Evolutionary conservation across 1,140 invertebrate genomes (phyloP).

Genomic region (Anastrepha obliqua): DNA sequence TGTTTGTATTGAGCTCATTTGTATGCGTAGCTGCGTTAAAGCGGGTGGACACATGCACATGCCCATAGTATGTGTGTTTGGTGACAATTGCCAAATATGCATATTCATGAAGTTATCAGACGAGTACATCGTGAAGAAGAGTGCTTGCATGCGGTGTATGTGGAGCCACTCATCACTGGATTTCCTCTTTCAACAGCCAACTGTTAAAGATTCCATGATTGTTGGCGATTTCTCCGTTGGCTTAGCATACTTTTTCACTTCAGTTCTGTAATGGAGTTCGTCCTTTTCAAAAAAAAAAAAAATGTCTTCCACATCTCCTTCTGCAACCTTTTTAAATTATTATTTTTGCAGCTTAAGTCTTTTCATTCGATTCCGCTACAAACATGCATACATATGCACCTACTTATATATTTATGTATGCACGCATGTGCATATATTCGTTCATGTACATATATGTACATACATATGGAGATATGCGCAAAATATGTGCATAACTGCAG

Average conservation of each 20-base stretch:
- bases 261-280: not conserved
- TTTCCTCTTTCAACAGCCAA: not conserved
- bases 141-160: not conserved
- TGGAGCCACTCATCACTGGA: not conserved
- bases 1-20: not conserved
- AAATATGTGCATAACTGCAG: not conserved
- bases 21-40: not conserved
- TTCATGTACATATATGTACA: not conserved
- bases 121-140: not conserved
- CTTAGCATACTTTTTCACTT: not conserved
- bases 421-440: not conserved
- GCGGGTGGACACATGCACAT: not conserved
- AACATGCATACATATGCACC: not conserved
- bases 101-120: conserved; percentile 27
- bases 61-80: not conserved
- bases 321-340: conserved; percentile 58
- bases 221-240: not conserved
- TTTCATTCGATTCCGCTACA: conserved; percentile 34
- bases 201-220: conserved; percentile 35
- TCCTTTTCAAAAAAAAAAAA: conserved; percentile 55
- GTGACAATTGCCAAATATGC: conserved; percentile 25
- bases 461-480: not conserved
- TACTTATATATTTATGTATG: not conserved
- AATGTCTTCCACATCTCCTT: conserved; percentile 58
- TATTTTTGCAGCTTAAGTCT: conserved; percentile 72